Conservation (phyloP, 2,888 invertebrate species). For the Cheiracanthium punctorium region DNA sequence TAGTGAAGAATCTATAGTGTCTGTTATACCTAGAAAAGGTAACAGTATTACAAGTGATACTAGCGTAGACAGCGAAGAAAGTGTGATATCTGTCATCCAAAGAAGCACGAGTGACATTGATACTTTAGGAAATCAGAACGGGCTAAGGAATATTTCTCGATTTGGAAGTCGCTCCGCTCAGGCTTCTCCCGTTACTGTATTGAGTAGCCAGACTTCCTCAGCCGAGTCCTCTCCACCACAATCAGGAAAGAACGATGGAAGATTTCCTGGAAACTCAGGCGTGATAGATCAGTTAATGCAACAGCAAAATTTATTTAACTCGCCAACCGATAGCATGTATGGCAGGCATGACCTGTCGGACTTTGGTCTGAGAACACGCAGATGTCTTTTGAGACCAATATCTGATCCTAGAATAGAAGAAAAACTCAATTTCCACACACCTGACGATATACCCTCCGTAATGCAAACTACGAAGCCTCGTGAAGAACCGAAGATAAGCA, state of each 20-base stretch:
- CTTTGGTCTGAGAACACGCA: constrained; percentile 20
- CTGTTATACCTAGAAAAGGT: constrained; percentile 74
- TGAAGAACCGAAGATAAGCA: background rate
- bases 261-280: constrained; percentile 45
- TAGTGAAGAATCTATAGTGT: constrained; percentile 72
- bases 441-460: background rate
- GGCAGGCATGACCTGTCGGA: constrained; percentile 8
- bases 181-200: constrained; percentile 68
- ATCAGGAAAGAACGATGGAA: constrained; percentile 57
- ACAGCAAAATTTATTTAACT: constrained; percentile 31
- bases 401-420: constrained; percentile 56
- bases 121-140: constrained; percentile 27
- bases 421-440: background rate
- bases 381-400: constrained; percentile 47
- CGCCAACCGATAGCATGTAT: background rate
- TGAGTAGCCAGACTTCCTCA: constrained; percentile 59
- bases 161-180: constrained; percentile 69
- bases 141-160: constrained; percentile 46
- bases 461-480: background rate
- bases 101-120: constrained; percentile 68
- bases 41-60: constrained; percentile 93
- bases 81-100: constrained; percentile 90
- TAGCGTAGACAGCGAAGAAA: constrained; percentile 94
- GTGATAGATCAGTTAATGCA: constrained; percentile 55
- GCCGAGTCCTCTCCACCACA: constrained; percentile 68